Percentiles rank a stretch among this genome's conserved stretches.
Evolutionary conservation across 1,140 invertebrate species (phyloP).

Genomic region (Heterodera schachtii): DNA sequence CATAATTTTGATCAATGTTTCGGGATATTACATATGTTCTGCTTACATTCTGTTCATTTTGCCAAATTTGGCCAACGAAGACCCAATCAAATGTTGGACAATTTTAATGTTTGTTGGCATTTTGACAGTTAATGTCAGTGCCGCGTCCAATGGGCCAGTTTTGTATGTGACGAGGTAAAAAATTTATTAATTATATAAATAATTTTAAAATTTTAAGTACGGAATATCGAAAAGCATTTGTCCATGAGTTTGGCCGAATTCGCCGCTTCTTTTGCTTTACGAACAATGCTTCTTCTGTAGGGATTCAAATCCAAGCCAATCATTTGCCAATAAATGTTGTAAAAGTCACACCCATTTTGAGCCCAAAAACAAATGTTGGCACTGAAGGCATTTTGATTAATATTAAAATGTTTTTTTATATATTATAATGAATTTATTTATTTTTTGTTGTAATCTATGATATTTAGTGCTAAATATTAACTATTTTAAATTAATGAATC

Average conservation of each 20-base stretch:
- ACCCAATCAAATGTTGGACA: constrained; percentile 3
- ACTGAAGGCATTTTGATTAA: no score
- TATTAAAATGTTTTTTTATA: not conserved
- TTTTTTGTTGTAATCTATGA: no score
- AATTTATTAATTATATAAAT: no score
- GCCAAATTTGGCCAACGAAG: not conserved
- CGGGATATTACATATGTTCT: constrained; percentile 10
- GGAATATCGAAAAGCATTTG: not conserved
- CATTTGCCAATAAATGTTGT: no score
- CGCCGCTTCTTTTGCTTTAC: no score
- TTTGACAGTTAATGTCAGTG: constrained; percentile 7
- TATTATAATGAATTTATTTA: not conserved
- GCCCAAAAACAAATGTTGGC: no score
- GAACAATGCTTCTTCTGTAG: no score
- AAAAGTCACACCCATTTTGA: no score
- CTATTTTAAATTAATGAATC: not conserved
- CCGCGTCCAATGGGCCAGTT: constrained; percentile 11
- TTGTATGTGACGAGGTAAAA: constrained; percentile 21
- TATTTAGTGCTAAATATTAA: not conserved
- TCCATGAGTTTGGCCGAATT: not conserved
- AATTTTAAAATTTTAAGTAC: not conserved
- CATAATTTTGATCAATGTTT: constrained; percentile 19
- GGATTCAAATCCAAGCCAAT: no score
- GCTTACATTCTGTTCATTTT: not conserved
- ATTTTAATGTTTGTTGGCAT: not conserved